phyloP scores from a whole-genome alignment of 2,797 vertebrate species.

The Ptychobarbus kaznakovi region DNA sequence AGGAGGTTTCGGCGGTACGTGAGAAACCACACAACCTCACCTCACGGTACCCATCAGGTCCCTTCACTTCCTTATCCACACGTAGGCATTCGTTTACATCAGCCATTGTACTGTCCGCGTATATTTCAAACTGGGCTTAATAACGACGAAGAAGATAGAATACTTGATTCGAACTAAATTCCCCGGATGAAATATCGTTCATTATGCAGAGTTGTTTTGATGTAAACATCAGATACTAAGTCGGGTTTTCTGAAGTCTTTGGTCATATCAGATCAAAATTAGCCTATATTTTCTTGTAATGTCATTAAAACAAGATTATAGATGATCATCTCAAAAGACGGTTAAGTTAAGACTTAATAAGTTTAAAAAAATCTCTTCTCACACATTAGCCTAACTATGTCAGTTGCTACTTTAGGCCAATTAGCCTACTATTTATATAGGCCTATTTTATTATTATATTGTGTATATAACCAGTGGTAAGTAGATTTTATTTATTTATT shows the following conservation, averaged over 20 bases:
- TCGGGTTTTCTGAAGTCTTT: neutral
- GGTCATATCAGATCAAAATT: neutral
- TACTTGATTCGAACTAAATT: neutral
- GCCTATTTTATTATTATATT: neutral
- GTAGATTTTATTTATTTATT: neutral
- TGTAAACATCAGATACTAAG: too few relatives aligned
- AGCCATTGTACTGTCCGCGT: neutral
- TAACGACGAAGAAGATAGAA: neutral
- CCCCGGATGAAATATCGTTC: neutral
- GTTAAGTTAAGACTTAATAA: neutral
- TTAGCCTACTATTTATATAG: neutral
- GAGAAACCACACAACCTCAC: slow-evolving; percentile 43
- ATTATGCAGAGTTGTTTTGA: neutral
- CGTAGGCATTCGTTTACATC: neutral
- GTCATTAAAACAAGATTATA: neutral
- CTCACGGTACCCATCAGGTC: neutral
- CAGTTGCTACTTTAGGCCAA: neutral
- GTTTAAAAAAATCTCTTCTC: neutral
- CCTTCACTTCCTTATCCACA: slow-evolving; percentile 8
- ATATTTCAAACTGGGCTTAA: neutral
- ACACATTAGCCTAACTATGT: neutral
- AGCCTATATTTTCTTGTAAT: neutral
- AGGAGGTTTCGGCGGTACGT: slow-evolving; percentile 41
- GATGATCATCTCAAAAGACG: neutral
- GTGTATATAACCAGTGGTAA: neutral